These are phyloP conservation scores for Melanaphis sacchari DNA, from an alignment of 1,140 invertebrate genomes.

Conservation along the genomic window DNA sequence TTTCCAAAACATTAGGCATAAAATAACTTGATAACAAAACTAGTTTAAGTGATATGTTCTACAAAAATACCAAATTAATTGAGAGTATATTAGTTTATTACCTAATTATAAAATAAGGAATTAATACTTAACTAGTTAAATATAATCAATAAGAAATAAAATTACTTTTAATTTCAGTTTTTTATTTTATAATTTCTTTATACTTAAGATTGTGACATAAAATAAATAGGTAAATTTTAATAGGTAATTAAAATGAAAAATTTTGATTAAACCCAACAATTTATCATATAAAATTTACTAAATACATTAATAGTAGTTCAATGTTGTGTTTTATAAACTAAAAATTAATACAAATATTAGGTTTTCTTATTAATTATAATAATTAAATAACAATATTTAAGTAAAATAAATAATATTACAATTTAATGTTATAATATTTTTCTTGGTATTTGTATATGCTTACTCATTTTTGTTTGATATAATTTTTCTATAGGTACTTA, in stretches of 20 bases:
- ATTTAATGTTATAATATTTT: background rate
- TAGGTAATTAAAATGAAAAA: background rate
- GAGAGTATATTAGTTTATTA: background rate
- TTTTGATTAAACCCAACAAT: background rate
- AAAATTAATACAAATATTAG: slow-evolving; percentile 58
- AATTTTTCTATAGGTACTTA: background rate
- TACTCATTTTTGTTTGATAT: background rate
- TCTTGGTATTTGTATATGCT: background rate
- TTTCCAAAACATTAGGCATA: slow-evolving; percentile 64
- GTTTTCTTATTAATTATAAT: slow-evolving; percentile 42
- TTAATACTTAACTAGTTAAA: background rate
- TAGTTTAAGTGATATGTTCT: slow-evolving; percentile 66
- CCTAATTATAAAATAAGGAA: background rate
- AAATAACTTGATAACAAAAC: slow-evolving; percentile 68
- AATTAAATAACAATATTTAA: background rate
- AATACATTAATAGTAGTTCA: background rate
- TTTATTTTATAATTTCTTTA: background rate
- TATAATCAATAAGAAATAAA: background rate
- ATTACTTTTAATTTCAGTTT: background rate
- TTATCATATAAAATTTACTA: background rate
- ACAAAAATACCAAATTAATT: slow-evolving; percentile 73
- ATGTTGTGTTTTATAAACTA: background rate
- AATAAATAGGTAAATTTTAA: background rate
- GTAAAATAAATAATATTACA: background rate
- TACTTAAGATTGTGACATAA: background rate